phyloP scores from a whole-genome alignment of 2,888 invertebrate genomes.

The Leptura quadrifasciata region DNA sequence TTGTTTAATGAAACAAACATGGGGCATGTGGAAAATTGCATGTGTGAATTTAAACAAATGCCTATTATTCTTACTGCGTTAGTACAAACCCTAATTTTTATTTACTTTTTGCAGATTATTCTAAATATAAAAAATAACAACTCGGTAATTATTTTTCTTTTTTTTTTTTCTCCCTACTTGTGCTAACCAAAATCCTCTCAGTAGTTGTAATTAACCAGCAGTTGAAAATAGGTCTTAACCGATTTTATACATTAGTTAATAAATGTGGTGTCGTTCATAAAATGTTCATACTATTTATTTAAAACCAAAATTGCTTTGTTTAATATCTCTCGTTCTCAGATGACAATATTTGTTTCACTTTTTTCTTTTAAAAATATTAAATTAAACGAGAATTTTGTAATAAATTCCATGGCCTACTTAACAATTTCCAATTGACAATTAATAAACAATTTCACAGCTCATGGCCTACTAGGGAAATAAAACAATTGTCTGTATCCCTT shows the following conservation, averaged over 20 bases:
- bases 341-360: too few species aligned
- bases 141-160: conserved; percentile 22
- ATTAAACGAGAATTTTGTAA: too few species aligned
- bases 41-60: neutral
- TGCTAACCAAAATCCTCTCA: conserved; percentile 12
- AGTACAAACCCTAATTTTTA: conserved; percentile 6
- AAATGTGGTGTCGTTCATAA: neutral
- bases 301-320: too few species aligned
- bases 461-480: too few species aligned
- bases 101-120: conserved; percentile 28
- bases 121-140: conserved; percentile 26
- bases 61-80: neutral
- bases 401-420: too few species aligned
- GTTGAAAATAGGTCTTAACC: neutral
- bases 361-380: too few species aligned
- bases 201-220: conserved; percentile 15
- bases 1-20: neutral
- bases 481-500: too few species aligned
- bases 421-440: too few species aligned
- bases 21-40: conserved; percentile 18
- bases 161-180: neutral
- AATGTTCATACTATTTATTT: neutral
- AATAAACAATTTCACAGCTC: too few species aligned
- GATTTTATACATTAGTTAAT: neutral
- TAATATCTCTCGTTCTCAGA: too few species aligned